A percentile compares a stretch with the other conserved stretches of the same genome.
Conservation (phyloP, 2,113 vertebrate species). For the Sphaerodactylus townsendi region DNA sequence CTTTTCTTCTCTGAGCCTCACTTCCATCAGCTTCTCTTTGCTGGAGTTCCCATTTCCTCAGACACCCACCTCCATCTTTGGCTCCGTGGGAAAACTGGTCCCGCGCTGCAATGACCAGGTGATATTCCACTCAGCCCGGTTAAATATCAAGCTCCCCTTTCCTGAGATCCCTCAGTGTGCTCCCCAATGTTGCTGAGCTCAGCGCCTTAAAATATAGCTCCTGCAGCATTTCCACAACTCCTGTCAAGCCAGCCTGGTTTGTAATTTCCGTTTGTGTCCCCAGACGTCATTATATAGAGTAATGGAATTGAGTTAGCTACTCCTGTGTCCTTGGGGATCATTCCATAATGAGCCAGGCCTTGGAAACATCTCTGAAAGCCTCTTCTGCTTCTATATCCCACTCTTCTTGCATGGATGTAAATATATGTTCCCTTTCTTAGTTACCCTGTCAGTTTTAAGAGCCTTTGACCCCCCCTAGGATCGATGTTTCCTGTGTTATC, state of each 20-base stretch:
- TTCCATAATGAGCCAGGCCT: constrained; percentile 12
- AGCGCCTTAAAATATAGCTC: constrained; percentile 9
- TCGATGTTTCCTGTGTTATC: constrained; percentile 27
- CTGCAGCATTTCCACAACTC: neutral
- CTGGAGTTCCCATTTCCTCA: neutral
- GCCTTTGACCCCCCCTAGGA: constrained; percentile 7
- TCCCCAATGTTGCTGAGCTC: neutral
- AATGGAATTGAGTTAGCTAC: constrained; percentile 24
- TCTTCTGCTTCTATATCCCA: neutral
- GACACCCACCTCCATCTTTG: neutral
- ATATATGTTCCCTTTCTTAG: constrained; percentile 11
- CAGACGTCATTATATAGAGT: neutral
- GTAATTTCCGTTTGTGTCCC: constrained; percentile 25
- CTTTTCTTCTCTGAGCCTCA: neutral
- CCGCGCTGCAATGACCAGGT: neutral
- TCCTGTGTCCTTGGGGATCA: constrained; percentile 23
- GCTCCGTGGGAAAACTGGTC: neutral
- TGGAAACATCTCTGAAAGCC: neutral
- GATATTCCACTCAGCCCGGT: neutral
- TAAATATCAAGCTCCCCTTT: neutral
- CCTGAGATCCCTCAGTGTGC: neutral
- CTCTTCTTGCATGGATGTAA: neutral
- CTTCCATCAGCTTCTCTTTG: neutral
- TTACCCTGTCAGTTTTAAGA: constrained; percentile 22
- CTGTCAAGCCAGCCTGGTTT: constrained; percentile 17